Evolutionary conservation across 2,113 vertebrate species (phyloP), one percentile per base, ranked within the genome.

Genomic region (Corythornis cristatus): DNA sequence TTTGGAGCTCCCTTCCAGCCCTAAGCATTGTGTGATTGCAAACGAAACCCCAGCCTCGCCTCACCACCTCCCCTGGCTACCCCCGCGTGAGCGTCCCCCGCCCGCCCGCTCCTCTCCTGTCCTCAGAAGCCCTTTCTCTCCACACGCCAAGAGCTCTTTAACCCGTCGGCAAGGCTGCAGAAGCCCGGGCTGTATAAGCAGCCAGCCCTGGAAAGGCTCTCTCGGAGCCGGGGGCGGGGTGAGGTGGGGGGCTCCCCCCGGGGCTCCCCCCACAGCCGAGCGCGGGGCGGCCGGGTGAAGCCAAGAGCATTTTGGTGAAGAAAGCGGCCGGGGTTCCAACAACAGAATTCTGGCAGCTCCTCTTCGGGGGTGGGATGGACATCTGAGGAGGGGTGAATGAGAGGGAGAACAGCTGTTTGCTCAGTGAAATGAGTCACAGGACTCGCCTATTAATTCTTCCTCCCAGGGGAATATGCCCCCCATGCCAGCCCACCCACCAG

Each of bases 261-360:
- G 37, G 37, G 37, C 37, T 37, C 37, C 37, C 37, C 37, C 37
- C 37, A 37, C 37, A 37, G 9, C 37, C 37, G 37, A 37, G 37
- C 37, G 0, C 0, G 1, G 33, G 25, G 5, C 1, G 25, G 1
- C 4, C 28, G 0, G 0, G 12, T 2, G 43, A 31, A 20, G 11
- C 9, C 65, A 54, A 54, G 22, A 0, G 4, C 33, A 9, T 29
- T 80, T 79, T 31, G 4, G 1, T 40, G 40, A 22, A 54, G 25
- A 33, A 64, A 77, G 8, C 1, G 16, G 31, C 16, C 2, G 1
- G 51, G 68, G 68, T 25, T 88, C 33, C 54, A 48, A 9, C 42
- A 53, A n/a, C 35, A 0, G 45, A 88, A 46, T 92, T 83, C 89
- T 86, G 83, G 89, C 76, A 86, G 83, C 89, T 81, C 46, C 79